These are phyloP conservation scores for Calonectris borealis DNA, from an alignment of 2,113 vertebrate species.

Conservation along the genomic window DNA sequence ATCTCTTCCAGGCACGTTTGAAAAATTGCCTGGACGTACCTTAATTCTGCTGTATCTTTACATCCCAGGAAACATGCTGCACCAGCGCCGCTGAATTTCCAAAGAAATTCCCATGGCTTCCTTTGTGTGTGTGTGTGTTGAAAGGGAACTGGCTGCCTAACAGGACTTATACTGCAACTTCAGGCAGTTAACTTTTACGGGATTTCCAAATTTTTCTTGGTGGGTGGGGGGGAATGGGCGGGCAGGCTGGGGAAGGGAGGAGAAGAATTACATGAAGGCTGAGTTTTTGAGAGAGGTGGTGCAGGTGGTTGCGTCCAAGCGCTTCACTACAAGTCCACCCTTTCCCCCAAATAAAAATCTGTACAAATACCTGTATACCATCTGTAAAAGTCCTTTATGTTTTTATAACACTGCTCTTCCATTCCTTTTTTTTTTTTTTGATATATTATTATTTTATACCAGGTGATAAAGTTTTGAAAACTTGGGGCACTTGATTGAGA, in stretches of 20 bases:
- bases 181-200: not conserved
- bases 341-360: not conserved
- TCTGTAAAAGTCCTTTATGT: not conserved
- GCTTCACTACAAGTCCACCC: not conserved
- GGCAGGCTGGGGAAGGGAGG: not conserved
- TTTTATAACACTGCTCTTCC: not conserved
- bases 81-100: not conserved
- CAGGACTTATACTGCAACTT: not conserved
- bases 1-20: not conserved
- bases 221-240: not conserved
- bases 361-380: not conserved
- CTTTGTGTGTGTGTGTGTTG: not conserved
- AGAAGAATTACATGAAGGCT: not conserved
- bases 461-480: not conserved
- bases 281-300: not conserved
- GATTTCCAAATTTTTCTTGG: not conserved
- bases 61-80: not conserved
- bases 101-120: constrained; percentile 16
- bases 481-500: not conserved
- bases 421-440: too few species aligned
- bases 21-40: constrained; percentile 2
- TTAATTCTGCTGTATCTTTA: not conserved
- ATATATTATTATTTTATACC: not conserved
- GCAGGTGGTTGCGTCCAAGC: not conserved
- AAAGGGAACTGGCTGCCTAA: not conserved